Evolutionary conservation across 92 coral and sea anemone species (phyloP), one percentile per base, ranked within the genome.

Genomic region (Heteractis magnifica): DNA sequence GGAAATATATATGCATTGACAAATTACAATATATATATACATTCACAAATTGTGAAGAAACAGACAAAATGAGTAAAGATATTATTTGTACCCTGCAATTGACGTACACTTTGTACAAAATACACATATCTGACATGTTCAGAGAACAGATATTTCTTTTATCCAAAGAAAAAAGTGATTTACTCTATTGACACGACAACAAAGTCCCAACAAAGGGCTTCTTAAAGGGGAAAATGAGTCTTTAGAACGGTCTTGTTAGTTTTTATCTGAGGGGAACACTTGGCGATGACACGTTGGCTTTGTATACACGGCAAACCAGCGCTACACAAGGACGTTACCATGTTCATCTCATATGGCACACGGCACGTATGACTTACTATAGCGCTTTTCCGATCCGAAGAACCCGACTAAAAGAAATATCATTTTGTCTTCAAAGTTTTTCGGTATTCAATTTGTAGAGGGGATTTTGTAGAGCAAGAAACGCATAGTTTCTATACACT

Each of bases 191-290:
- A 68, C 49, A 23, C 49, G 48, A 20, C 73, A 68, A 68, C 73
- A 68, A 68, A 6, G 11, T 68, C 26, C 44, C 26, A 26, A 68
- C 73, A 68, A 68, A 68, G 73, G 23, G 48, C 73, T 26, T 48
- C 23, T 68, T 68, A 20, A 68, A 68, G 15, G 73, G 58, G 9
- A 68, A 68, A 68, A 68, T 23, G 20, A 68, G 50, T 68, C 73
- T 68, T 68, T 26, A 68, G 73, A 68, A 68, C 10, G 73, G 49
- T 21, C 14, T 68, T 68, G 73, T 68, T 68, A 26, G 73, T 68
- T 68, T 68, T 68, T 68, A 68, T 68, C 73, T 68, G 15, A 68
- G 73, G 23, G 73, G 73, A 23, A 68, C 73, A 68, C 73, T 68
- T 68, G 73, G 73, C 9, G 73, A 68, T 68, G 73, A 23, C 73